Evolutionary conservation across 1,140 invertebrate genomes (phyloP), one percentile per base, ranked within the genome.

Genomic region (Drosophila suzukii): DNA sequence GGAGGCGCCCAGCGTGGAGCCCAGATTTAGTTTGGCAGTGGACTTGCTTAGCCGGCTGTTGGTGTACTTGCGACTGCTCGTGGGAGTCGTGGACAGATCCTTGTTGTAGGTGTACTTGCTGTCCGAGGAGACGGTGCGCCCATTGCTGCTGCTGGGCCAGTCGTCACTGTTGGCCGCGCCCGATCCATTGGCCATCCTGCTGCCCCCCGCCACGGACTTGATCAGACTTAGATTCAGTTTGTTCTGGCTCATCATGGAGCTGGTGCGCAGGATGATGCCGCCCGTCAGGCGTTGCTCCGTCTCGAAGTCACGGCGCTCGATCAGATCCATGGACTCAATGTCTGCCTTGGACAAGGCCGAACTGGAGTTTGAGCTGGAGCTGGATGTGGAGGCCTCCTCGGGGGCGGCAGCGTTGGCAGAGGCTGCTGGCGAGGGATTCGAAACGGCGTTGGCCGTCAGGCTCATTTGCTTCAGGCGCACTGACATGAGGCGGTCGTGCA

Each of bases 71-170:
- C 91, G 85, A 54, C 91, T 92, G 70, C 91, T 92, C 3, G 91
- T 92, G 7, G 91, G 91, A 6, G 91, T 92, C 55, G 91, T 81
- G 36, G 84, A 79, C 32, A 84, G 62, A 73, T 92, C 91, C 50
- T 91, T 92, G 57, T 92, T 92, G 57, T 92, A 91, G 11, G 91
- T 90, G 75, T 78, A 91, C 88, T 92, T 92, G 65, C 91, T 92
- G 47, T 92, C 91, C 8, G 91, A 92, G 24, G 85, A 90, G 38
- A 92, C 77, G 27, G 86, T 79, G 30, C 90, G 90, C 13, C 75
- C 89, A 39, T 85, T 82, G 54, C 76, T 90, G 32, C 88, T 88
- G 62, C 81, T 91, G 13, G 89, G 89, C 86, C 89, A 91, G 50
- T 91, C 89, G 53, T 91, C 89, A 43, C 59, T 80, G 54, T 58